phyloP scores from a whole-genome alignment of 92 coral and sea anemone genomes.

The Chrysogorgia sp. region DNA sequence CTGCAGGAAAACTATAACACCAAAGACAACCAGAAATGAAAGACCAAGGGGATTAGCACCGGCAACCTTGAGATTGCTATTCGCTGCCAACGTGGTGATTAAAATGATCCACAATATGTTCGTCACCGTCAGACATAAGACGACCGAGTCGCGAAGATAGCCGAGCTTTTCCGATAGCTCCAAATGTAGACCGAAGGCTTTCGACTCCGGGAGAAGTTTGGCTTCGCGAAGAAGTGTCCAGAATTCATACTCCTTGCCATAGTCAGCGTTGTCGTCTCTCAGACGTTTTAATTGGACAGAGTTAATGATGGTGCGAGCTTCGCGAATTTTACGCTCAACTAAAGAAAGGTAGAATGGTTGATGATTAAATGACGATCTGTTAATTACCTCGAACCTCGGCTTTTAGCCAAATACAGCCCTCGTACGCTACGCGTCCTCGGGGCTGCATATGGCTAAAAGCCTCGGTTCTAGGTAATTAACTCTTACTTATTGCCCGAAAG shows the following conservation, averaged over 20 bases:
- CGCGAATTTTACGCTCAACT: conserved; percentile 87
- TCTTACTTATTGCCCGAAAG: too few species aligned
- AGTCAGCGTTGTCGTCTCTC: conserved; percentile 66
- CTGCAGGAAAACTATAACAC: conserved; percentile 69
- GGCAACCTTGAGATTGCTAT: conserved; percentile 54
- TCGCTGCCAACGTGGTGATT: conserved; percentile 51
- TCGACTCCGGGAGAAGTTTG: conserved; percentile 87
- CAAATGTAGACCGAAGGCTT: conserved; percentile 78
- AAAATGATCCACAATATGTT: conserved; percentile 84
- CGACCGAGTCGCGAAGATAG: conserved; percentile 72
- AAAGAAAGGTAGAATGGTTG: not conserved
- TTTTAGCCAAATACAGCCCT: too few species aligned
- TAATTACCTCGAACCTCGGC: not conserved
- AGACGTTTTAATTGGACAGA: conserved; percentile 54
- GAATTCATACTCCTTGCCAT: conserved; percentile 69
- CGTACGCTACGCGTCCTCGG: too few species aligned
- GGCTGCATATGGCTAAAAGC: too few species aligned
- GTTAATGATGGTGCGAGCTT: conserved; percentile 68
- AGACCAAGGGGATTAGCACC: conserved; percentile 82
- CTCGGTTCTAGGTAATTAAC: too few species aligned
- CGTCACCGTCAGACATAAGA: conserved; percentile 65
- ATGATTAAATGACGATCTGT: not conserved
- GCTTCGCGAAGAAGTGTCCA: conserved; percentile 82
- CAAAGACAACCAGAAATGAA: conserved; percentile 74
- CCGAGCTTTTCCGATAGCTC: conserved; percentile 88